These are phyloP conservation scores for Tanytarsus gracilentus DNA, from an alignment of 2,888 invertebrate genomes.

Conservation along the genomic window DNA sequence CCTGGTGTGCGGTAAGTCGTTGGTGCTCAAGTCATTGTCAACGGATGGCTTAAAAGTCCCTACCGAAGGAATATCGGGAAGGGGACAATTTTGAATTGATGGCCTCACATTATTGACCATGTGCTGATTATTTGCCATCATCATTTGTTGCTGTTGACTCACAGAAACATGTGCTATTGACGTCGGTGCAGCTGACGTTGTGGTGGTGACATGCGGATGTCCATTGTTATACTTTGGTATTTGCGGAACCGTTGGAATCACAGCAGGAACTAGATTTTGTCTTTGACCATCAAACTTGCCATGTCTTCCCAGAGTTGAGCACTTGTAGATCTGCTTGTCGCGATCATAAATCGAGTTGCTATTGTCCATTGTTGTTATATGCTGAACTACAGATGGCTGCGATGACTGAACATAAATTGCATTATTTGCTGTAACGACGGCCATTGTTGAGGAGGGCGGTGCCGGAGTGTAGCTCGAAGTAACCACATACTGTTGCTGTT, in stretches of 20 bases:
- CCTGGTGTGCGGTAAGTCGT: conserved; percentile 23
- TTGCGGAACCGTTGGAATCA: conserved; percentile 26
- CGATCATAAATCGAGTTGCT: conserved; percentile 42
- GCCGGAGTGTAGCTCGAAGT: conserved; percentile 31
- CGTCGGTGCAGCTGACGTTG: background rate
- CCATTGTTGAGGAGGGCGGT: conserved; percentile 17
- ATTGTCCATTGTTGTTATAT: conserved; percentile 36
- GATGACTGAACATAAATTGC: conserved; percentile 20
- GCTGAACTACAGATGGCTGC: background rate
- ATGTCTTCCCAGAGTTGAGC: conserved; percentile 41
- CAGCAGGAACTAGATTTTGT: conserved; percentile 23
- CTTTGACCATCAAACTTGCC: conserved; percentile 40
- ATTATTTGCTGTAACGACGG: conserved; percentile 27
- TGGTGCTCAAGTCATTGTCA: conserved; percentile 2
- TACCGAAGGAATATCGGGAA: conserved; percentile 40
- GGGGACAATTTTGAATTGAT: conserved; percentile 43
- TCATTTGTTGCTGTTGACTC: too few species aligned
- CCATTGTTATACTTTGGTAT: conserved; percentile 21
- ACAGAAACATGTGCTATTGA: background rate
- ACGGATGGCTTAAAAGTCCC: conserved; percentile 11
- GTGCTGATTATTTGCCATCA: background rate
- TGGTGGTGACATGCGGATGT: background rate
- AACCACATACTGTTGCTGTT: conserved; percentile 23
- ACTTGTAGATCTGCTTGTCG: conserved; percentile 44
- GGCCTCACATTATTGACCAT: conserved; percentile 41